phyloP scores from a whole-genome alignment of 2,888 invertebrate genomes.

The Theodoxus fluviatilis region DNA sequence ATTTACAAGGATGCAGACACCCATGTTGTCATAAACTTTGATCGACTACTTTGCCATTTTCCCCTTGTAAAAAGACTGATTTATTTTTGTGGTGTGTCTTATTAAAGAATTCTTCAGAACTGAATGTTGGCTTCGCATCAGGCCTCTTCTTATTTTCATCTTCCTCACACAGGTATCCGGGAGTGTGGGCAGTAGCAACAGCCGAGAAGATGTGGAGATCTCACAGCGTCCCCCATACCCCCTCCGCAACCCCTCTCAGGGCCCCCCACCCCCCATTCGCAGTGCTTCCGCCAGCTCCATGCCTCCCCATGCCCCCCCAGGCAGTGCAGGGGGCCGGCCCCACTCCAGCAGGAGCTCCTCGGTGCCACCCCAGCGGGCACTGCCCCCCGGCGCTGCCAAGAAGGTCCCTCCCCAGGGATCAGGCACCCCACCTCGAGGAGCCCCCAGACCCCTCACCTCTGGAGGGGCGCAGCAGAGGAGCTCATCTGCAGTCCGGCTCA shows the following conservation, averaged over 20 bases:
- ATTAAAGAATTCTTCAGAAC: no score
- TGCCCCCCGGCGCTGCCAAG: conserved; percentile 28
- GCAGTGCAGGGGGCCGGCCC: no score
- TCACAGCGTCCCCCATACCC: conserved; percentile 28
- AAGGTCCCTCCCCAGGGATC: conserved; percentile 28
- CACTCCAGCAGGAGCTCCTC: no score
- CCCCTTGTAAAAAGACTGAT: no score
- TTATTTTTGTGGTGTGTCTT: no score
- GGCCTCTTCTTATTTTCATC: conserved; percentile 12
- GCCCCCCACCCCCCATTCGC: conserved; percentile 23
- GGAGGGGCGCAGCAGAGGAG: not conserved
- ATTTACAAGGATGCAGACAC: no score
- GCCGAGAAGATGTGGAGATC: conserved; percentile 39
- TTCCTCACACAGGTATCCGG: conserved; percentile 49
- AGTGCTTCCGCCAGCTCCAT: conserved; percentile 8
- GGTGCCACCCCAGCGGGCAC: no score
- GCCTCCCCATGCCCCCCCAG: no score
- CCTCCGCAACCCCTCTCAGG: conserved; percentile 25
- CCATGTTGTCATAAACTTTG: no score
- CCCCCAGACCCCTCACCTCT: conserved; percentile 16
- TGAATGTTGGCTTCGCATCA: no score
- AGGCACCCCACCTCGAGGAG: conserved; percentile 28
- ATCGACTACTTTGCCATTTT: no score
- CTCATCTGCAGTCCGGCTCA: conserved; percentile 23
- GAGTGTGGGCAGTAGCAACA: conserved; percentile 51